phyloP scores from a whole-genome alignment of 2,113 vertebrate species.

The Sceloporus undulatus region DNA sequence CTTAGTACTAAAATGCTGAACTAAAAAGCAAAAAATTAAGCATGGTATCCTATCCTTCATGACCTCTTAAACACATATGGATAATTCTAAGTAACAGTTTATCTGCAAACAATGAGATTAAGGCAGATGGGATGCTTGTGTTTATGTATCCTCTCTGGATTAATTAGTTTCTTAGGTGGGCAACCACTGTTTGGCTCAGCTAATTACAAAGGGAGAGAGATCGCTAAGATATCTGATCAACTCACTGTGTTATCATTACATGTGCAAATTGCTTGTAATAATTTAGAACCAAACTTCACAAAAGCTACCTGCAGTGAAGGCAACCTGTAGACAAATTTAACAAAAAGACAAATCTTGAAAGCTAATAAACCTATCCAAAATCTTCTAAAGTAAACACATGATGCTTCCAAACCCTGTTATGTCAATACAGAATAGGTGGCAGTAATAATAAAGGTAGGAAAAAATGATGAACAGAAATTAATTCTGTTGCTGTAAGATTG shows the following conservation, averaged over 20 bases:
- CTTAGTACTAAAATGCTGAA: background rate
- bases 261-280: slow-evolving; percentile 12
- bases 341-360: background rate
- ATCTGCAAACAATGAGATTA: slow-evolving; percentile 43
- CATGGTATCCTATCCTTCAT: background rate
- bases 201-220: slow-evolving; percentile 9
- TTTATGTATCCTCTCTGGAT: slow-evolving; percentile 19
- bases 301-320: background rate
- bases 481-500: no score
- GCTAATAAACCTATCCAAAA: slow-evolving; percentile 10
- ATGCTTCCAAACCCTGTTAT: background rate
- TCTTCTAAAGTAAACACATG: background rate
- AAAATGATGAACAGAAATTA: no score
- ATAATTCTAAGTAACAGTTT: slow-evolving; percentile 36
- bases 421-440: background rate
- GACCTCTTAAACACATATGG: slow-evolving; percentile 7
- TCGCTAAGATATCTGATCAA: slow-evolving; percentile 33
- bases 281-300: background rate
- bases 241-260: background rate
- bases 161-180: slow-evolving; percentile 36
- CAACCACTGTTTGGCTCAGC: slow-evolving; percentile 21
- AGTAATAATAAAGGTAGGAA: no score
- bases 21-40: slow-evolving; percentile 13
- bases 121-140: slow-evolving; percentile 33
- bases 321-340: background rate